A percentile compares a stretch with the other conserved stretches of the same genome.
These are phyloP conservation scores for Brachionus sp. DNA, from an alignment of 1,140 invertebrate species.

Conservation along the genomic window DNA sequence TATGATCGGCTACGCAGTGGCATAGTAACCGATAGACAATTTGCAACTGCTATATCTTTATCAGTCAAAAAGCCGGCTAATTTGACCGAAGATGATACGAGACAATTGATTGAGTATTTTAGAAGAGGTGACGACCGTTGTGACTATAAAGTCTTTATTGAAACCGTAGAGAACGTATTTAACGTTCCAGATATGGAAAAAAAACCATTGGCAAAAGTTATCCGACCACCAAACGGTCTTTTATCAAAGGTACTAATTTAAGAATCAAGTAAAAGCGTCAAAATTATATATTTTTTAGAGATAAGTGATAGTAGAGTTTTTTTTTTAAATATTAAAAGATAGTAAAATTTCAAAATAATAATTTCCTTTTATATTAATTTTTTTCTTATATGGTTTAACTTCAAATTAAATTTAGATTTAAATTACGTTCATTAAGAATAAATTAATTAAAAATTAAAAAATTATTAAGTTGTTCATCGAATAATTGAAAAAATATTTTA, in stretches of 20 bases:
- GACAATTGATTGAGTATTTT: slow-evolving; percentile 57
- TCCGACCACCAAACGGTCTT: slow-evolving; percentile 53
- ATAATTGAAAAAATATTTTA: too few relatives aligned
- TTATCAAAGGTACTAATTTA: slow-evolving; percentile 51
- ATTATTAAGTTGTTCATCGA: too few relatives aligned
- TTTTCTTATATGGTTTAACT: too few relatives aligned
- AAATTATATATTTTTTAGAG: too few relatives aligned
- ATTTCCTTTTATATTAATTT: too few relatives aligned
- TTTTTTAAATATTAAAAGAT: too few relatives aligned
- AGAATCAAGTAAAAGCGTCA: too few relatives aligned
- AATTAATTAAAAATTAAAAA: too few relatives aligned
- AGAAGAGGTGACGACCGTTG: slow-evolving; percentile 54
- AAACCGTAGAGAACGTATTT: slow-evolving; percentile 59
- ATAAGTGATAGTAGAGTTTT: too few relatives aligned
- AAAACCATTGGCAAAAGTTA: slow-evolving; percentile 55
- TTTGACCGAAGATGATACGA: slow-evolving; percentile 53
- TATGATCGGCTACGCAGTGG: slow-evolving; percentile 58
- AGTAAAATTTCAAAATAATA: too few relatives aligned
- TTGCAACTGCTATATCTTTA: slow-evolving; percentile 55
- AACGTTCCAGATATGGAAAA: slow-evolving; percentile 58
- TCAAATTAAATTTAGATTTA: too few relatives aligned
- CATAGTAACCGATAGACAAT: slow-evolving; percentile 56
- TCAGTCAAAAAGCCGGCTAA: slow-evolving; percentile 58
- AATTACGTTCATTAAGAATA: too few relatives aligned
- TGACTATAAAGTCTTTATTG: slow-evolving; percentile 58